Conservation (phyloP, 1,140 invertebrate genomes). For the Microplitis demolitor region DNA sequence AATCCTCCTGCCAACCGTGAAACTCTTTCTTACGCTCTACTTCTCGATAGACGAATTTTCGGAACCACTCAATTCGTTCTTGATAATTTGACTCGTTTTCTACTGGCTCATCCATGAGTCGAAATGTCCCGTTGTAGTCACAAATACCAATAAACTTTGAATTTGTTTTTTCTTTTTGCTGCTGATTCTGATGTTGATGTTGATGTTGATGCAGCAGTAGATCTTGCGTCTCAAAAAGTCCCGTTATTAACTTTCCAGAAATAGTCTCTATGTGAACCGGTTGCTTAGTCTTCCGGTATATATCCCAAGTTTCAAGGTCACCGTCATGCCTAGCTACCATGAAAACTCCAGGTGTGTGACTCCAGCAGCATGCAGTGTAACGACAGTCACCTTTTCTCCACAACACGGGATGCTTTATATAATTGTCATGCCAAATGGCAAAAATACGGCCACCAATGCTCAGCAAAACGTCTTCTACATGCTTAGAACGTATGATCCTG, state of each 20-base stretch:
- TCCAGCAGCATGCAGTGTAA: conserved; percentile 63
- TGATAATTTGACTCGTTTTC: conserved; percentile 5
- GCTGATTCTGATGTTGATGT: neutral
- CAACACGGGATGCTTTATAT: conserved; percentile 59
- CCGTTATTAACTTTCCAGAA: conserved; percentile 40
- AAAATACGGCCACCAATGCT: conserved; percentile 66
- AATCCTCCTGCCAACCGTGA: conserved; percentile 41
- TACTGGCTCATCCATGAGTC: conserved; percentile 35
- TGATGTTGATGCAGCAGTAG: neutral
- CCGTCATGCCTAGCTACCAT: conserved; percentile 60
- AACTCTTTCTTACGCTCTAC: conserved; percentile 46
- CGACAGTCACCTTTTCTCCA: conserved; percentile 58
- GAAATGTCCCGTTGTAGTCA: conserved; percentile 38
- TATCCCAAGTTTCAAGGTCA: conserved; percentile 65
- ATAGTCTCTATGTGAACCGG: conserved; percentile 40
- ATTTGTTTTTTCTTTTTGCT: neutral
- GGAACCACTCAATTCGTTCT: conserved; percentile 47
- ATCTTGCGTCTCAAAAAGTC: conserved; percentile 17
- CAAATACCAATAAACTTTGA: conserved; percentile 37
- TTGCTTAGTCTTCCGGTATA: conserved; percentile 37
- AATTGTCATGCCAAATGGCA: conserved; percentile 65
- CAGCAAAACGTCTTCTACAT: conserved; percentile 64
- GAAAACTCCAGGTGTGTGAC: conserved; percentile 57
- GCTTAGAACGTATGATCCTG: conserved; percentile 63
- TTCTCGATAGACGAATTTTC: conserved; percentile 45